Base-by-base conservation (phyloP, 2,888 invertebrate species). In the Hydraecia micacea region DNA sequence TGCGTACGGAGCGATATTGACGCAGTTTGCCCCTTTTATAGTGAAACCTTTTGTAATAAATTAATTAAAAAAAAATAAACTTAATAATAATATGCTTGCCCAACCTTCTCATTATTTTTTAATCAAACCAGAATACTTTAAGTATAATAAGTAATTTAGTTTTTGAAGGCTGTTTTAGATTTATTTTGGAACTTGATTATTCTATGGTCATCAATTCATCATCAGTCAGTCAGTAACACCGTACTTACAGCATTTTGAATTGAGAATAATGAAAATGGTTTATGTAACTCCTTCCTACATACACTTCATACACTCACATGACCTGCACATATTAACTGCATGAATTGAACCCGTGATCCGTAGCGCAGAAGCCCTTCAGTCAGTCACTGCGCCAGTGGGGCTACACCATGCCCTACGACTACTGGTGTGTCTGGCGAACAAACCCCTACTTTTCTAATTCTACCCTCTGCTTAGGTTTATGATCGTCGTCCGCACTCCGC, bases 401-500 rank as follows among this genome's bases (percentile, higher is more conserved):
- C 28, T 36, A 32, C 42, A 36, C 18, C 21, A 18, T 21, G 55
- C 1, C 42, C n/a, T 11, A 5, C 55, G n/a, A 49, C 70, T 60
- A 15, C 28, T 36, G 52, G 32, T 32, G 32, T 32, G 32, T 3
- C 32, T 3, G 32, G 32, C 39, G 49, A 58, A 32, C 25, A 32
- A 52, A 9, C 52, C 39, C 39, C 46, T 49, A 15, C 66, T 63
- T 25, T 25, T 70, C 21, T 66, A 21, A 60, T 36, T 60, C 49
- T 18, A 49, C 52, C 68, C 52, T 49, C 55, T 58, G 70, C 58
- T 83, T 81, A 52, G 67, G 58, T 84, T 87, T 84, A 89, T 86
- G 90, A 87, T 69, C 82, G 79, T 42, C 77, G 78, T 79, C 80
- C 70, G 36, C 77, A 52, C 76, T 79, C 80, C 70, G 36, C 77